Evolutionary conservation across 2,113 vertebrate species (phyloP), one percentile per base, ranked within the genome.

Genomic region (Caranx ignobilis): DNA sequence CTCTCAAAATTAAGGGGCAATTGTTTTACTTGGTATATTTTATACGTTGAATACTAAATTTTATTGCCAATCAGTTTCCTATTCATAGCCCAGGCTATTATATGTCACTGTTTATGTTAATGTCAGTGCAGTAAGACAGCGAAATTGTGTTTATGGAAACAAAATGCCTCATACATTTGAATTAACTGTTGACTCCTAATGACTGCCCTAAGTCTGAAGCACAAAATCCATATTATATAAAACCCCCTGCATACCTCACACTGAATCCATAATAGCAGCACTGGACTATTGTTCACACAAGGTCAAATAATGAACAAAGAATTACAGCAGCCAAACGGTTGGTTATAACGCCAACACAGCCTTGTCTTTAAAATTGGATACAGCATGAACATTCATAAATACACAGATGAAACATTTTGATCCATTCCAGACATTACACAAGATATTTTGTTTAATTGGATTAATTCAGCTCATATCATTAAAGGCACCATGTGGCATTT

Each of bases 141-240:
- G 0, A 34, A 66, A 70, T 41, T 34, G 15, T 56, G 31, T 54
- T 67, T 11, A 76, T 77, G 45, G 18, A 2, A 76, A 39, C 11
- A 61, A 75, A 50, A 35, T 5, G 11, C 11, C 32, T 9, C 0
- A 11, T 60, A 6, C 32, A 16, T 52, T 52, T 73, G n/a, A 71
- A 67, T 21, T 37, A 16, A 35, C 35, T 61, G 26, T 26, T 31
- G 65, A 31, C 56, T 81, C 39, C n/a, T 72, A 74, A 74, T 77
- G 41, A 74, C 41, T 31, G 26, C 19, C 6, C 19, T 9, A 31
- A 71, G 48, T 57, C 34, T 3, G 10, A 59, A 64, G 65, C 62
- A 35, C 47, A 35, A 59, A 74, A 71, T 75, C 81, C 43, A 77
- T 74, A 64, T 67, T 55, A 74, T 79, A 81, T 75, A 78, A 55